Conservation (phyloP, 2,113 vertebrate genomes). For the Equus przewalskii region DNA sequence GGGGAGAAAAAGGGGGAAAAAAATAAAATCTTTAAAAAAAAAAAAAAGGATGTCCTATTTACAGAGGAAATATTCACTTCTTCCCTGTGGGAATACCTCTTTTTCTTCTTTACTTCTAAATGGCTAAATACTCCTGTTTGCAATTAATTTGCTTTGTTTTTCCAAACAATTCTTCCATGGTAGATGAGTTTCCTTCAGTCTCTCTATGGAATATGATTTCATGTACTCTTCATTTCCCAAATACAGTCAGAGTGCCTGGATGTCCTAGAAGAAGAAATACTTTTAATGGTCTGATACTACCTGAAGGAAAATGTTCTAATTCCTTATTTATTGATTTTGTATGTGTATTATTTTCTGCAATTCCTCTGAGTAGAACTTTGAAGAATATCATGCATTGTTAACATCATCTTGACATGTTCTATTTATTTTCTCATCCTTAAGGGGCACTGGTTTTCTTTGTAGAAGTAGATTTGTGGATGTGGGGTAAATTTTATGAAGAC, state of each 20-base stretch:
- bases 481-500: not conserved
- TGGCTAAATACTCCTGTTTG: not conserved
- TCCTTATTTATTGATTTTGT: not conserved
- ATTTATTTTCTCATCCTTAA: not conserved
- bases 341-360: too few relatives aligned
- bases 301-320: not conserved
- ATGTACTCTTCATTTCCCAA: not conserved
- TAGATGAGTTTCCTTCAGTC: not conserved
- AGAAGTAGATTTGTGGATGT: not conserved
- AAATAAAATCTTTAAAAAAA: too few relatives aligned
- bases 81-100: not conserved
- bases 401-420: not conserved
- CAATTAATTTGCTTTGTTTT: not conserved
- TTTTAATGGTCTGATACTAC: not conserved
- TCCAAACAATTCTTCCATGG: not conserved
- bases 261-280: not conserved
- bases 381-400: too few relatives aligned
- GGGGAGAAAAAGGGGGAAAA: too few relatives aligned
- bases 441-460: not conserved
- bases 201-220: not conserved
- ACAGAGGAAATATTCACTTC: not conserved
- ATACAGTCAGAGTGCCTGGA: fast-evolving
- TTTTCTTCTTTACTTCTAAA: not conserved
- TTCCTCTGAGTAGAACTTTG: not conserved
- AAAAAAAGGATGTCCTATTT: not conserved